These are phyloP conservation scores for Donacobius atricapilla DNA, from an alignment of 2,113 vertebrate genomes.

Conservation along the genomic window DNA sequence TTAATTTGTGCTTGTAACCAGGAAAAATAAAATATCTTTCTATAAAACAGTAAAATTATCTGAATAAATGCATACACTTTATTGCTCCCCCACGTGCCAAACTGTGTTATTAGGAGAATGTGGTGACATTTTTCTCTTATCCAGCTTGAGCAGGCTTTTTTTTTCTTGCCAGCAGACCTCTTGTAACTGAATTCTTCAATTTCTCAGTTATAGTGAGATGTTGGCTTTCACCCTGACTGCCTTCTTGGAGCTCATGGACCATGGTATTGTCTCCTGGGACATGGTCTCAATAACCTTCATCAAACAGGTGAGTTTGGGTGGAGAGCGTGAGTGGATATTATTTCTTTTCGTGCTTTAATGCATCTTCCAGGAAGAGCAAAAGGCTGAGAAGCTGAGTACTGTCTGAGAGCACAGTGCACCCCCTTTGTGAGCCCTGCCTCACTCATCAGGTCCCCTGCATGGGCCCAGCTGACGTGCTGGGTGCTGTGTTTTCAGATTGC, in stretches of 20 bases:
- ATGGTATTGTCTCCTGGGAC: slow-evolving; percentile 98
- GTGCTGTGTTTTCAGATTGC: slow-evolving; percentile 80
- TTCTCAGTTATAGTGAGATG: slow-evolving; percentile 94
- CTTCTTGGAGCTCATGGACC: slow-evolving; percentile 98
- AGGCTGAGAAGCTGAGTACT: neutral
- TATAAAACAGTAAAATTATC: neutral
- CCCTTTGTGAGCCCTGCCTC: neutral
- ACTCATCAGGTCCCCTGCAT: neutral
- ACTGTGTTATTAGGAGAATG: neutral
- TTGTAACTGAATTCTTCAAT: neutral
- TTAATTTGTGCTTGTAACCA: neutral
- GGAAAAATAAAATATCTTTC: neutral
- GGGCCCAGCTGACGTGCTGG: neutral
- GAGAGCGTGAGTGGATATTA: neutral
- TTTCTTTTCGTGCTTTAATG: neutral
- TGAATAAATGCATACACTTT: neutral
- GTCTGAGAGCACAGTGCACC: neutral
- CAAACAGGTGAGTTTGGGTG: slow-evolving; percentile 84
- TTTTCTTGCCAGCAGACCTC: neutral
- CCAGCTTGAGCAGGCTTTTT: neutral
- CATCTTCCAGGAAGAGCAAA: neutral
- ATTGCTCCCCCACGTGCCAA: neutral
- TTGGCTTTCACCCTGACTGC: slow-evolving; percentile 98
- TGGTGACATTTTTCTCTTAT: neutral
- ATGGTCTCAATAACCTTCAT: slow-evolving; percentile 95